Evolutionary conservation across 2,797 vertebrate species (phyloP), one percentile per base, ranked within the genome.

Genomic region (Rhincodon typus): DNA sequence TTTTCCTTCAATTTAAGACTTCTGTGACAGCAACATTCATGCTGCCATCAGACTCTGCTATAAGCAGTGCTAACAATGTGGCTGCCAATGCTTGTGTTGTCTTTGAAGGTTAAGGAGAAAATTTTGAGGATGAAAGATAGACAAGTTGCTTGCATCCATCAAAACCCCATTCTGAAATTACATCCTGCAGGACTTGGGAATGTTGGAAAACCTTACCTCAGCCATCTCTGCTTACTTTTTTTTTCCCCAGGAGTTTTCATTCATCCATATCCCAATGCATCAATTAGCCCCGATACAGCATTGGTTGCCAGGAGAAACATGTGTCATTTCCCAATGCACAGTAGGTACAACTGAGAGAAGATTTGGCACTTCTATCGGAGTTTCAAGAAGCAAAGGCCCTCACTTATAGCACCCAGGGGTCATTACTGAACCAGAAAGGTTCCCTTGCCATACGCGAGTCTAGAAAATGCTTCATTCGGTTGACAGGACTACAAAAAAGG

Each of bases 1-100:
- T 38, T 91, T 69, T 93, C 90, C 90, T 93, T 69, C 90, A 93
- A 66, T 93, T 93, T 38, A 93, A 93, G 57, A 93, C 90, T 23
- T 62, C 57, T 93, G 67, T 93, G 62, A 93, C 66, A 69, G 34
- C 19, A 93, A 42, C 66, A 67, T 67, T 93, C 62, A n/a, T 69
- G 90, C 88, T 38, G n/a, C 90, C 62, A 42, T 21, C 19, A 93
- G n/a, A 69, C 38, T 66, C 66, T 93, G 90, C n/a, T 23, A 25
- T 67, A 93, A 42, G 38, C 62, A 93, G 0, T 84, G 82, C 42
- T 84, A 21, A 93, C n/a, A 62, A 93, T 38, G 0, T 6, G 6
- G 66, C 66, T 69, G n/a, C 62, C 90, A 93, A 1, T 93, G 90
- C 17, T 8, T 93, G 66, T 25, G 90, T 67, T 42, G 90, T 62